A percentile compares a stretch with the other conserved stretches of the same genome.
Evolutionary conservation across 2,888 invertebrate genomes (phyloP).

Genomic region (Megalurothrips usitatus): DNA sequence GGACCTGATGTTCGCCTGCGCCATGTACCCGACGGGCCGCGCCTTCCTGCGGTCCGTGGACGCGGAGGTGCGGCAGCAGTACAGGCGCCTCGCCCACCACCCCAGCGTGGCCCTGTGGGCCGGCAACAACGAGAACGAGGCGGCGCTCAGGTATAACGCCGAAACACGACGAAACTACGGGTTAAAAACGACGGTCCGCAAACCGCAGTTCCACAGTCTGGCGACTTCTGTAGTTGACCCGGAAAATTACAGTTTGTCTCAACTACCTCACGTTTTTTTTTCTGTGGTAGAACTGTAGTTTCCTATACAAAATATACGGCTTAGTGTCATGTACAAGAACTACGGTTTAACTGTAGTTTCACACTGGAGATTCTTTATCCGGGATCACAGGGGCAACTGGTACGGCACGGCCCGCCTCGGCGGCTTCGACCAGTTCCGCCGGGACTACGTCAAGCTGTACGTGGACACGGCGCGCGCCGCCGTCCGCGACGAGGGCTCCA

Average conservation of each 20-base stretch:
- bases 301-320: no score
- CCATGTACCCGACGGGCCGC: conserved; percentile 79
- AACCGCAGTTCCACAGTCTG: no score
- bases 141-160: conserved; percentile 71
- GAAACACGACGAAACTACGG: no score
- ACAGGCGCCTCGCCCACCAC: conserved; percentile 76
- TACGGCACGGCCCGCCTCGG: conserved; percentile 42
- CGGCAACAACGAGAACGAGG: conserved; percentile 97
- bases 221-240: no score
- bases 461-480: conserved; percentile 66
- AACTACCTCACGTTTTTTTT: no score
- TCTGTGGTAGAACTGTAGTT: no score
- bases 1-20: conserved; percentile 95
- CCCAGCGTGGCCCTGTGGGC: conserved; percentile 85
- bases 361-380: no score
- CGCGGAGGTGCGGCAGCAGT: conserved; percentile 74
- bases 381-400: conserved; percentile 68
- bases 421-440: conserved; percentile 51
- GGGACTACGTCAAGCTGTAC: conserved; percentile 80
- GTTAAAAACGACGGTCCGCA: no score
- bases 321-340: no score
- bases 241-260: no score
- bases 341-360: no score
- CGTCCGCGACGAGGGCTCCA: conserved; percentile 57
- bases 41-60: conserved; percentile 69